Percentiles rank a stretch among this genome's conserved stretches.
Evolutionary conservation across 2,113 vertebrate species (phyloP).

Genomic region (Eleginops maclovinus): DNA sequence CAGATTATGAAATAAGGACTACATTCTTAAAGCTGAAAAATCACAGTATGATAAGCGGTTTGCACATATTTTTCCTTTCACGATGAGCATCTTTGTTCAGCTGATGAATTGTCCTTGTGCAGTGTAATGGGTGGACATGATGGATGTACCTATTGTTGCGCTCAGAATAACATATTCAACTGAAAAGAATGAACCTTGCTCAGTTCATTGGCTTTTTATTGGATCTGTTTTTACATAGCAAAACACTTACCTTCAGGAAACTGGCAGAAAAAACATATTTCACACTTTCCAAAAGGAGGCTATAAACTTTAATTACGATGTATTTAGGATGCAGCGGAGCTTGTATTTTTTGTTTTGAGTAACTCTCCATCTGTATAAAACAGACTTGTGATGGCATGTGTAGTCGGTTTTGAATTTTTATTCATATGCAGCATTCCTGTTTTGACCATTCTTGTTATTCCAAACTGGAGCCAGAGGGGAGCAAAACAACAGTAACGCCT

Average conservation of each 20-base stretch:
- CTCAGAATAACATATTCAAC: background rate
- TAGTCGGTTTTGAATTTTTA: background rate
- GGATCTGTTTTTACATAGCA: background rate
- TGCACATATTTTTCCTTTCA: too few species aligned
- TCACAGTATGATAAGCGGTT: background rate
- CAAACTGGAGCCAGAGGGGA: background rate
- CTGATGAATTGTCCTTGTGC: background rate
- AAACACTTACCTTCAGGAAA: background rate
- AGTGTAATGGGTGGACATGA: background rate
- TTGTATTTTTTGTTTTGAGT: background rate
- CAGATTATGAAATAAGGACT: background rate
- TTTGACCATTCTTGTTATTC: conserved; percentile 11
- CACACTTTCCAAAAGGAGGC: background rate
- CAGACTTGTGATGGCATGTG: background rate
- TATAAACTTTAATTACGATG: background rate
- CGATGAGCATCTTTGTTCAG: background rate
- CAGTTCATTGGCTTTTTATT: background rate
- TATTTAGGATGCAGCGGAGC: background rate
- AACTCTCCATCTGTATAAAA: background rate
- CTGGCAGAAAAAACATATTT: conserved; percentile 19
- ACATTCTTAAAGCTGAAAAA: background rate
- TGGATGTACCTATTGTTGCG: background rate
- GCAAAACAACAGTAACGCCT: background rate
- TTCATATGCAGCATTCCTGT: background rate
- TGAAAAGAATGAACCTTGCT: background rate